Base-by-base conservation (phyloP, 2,797 vertebrate species). In the Numenius phaeopus region DNA sequence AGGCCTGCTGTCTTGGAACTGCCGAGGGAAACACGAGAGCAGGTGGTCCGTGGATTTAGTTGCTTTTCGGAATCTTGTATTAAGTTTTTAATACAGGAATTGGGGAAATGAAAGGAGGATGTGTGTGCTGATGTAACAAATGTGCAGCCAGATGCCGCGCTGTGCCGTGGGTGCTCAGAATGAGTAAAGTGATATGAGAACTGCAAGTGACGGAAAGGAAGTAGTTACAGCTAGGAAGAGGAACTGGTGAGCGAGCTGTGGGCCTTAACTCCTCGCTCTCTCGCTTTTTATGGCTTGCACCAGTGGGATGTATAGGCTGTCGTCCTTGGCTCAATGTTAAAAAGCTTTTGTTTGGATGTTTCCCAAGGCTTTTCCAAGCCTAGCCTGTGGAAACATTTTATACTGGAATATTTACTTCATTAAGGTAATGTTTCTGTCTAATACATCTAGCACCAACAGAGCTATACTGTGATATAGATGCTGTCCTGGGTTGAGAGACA, bases 31-130 rank as follows among this genome's bases (percentile, higher is more conserved):
- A 55, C 7, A 30, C 1, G 23, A 69, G 49, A 91, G 19, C 61
- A 47, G 57, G 17, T 78, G 4, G 11, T 54, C 61, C 37, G n/a
- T 67, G 40, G 29, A 67, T 91, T 92, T 77, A 80, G 24, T 72
- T 75, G 70, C 81, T 90, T 87, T 9, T n/a, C 39, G 72, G 67
- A 86, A 55, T 62, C 57, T 57, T 67, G 17, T 8, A 44, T 64
- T 83, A 50, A 30, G 55, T 58, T 83, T 83, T 71, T 88, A 61
- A 83, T 49, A 27, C 34, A 72, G 72, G 40, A 83, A 88, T 95
- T 88, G 84, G 55, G 87, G 97, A 97, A 96, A 94, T 2, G 69
- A 97, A 97, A 97, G 62, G 79, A 95, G 94, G 96, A 97, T 97
- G 93, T 94, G 42, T 62, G 49, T 79, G 91, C 50, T 93, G 85